phyloP scores from a whole-genome alignment of 2,888 invertebrate species.

The Drosophila hamatofila region DNA sequence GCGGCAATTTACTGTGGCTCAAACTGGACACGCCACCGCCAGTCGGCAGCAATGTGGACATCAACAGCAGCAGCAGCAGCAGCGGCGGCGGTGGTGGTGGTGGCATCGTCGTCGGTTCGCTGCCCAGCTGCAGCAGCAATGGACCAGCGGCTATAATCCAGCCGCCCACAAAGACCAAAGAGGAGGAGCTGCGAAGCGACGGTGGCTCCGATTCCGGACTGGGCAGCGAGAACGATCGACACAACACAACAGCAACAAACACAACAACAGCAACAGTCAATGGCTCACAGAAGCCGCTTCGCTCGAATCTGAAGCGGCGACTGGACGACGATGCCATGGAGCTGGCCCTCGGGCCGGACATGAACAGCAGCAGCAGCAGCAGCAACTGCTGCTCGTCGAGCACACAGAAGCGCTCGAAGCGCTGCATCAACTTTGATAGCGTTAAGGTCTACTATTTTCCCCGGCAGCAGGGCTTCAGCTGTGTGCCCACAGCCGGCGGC shows the following conservation, averaged over 20 bases:
- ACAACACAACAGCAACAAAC: slow-evolving; percentile 33
- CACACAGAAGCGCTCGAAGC: slow-evolving; percentile 88
- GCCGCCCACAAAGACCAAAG: slow-evolving; percentile 42
- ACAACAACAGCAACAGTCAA: neutral
- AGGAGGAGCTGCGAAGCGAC: slow-evolving; percentile 87
- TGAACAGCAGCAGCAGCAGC: slow-evolving; percentile 20
- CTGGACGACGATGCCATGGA: slow-evolving; percentile 85
- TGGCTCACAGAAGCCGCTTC: slow-evolving; percentile 72
- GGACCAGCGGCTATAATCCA: slow-evolving; percentile 7
- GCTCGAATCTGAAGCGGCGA: slow-evolving; percentile 90
- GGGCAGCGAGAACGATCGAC: slow-evolving; percentile 88
- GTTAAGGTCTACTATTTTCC: slow-evolving; percentile 98
- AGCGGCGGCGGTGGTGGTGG: neutral
- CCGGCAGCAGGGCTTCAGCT: slow-evolving; percentile 95
- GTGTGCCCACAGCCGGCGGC: slow-evolving; percentile 95
- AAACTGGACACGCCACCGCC: slow-evolving; percentile 53
- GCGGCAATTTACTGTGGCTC: slow-evolving; percentile 72
- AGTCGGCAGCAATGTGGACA: neutral
- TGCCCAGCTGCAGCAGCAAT: slow-evolving; percentile 17
- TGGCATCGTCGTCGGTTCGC: neutral
- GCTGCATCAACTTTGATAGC: slow-evolving; percentile 94
- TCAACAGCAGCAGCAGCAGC: neutral
- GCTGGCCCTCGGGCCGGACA: slow-evolving; percentile 65
- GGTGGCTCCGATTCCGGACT: slow-evolving; percentile 94
- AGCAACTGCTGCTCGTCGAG: slow-evolving; percentile 16